A percentile compares a stretch with the other conserved stretches of the same genome.
These are phyloP conservation scores for Macropodus opercularis DNA, from an alignment of 2,797 vertebrate genomes.

Conservation along the genomic window DNA sequence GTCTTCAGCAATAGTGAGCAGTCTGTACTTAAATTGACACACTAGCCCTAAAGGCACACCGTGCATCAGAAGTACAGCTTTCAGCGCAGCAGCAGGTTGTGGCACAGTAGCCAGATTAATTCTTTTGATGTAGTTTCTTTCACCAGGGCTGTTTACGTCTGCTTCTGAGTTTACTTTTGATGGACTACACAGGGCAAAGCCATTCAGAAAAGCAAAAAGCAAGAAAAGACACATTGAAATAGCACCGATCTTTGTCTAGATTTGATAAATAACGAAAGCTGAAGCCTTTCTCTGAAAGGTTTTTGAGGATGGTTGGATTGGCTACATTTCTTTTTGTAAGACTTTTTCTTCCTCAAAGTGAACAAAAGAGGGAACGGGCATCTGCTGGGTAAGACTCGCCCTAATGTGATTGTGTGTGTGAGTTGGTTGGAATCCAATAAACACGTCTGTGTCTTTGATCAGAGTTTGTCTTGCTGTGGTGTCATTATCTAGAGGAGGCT, in stretches of 20 bases:
- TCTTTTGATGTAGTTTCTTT: constrained; percentile 8
- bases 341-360: too few species aligned
- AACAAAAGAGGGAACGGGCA: neutral
- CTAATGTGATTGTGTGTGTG: neutral
- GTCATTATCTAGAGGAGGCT: too few species aligned
- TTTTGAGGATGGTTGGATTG: neutral
- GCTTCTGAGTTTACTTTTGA: constrained; percentile 9
- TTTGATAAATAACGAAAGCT: constrained; percentile 1
- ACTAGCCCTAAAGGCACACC: constrained; percentile 1
- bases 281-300: neutral
- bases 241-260: neutral
- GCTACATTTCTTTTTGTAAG: neutral
- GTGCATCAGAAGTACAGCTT: constrained; percentile 5
- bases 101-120: constrained; percentile 11
- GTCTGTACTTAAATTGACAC: constrained; percentile 11
- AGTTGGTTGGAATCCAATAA: constrained; percentile 2
- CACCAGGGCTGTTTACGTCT: neutral
- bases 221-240: neutral
- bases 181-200: constrained; percentile 1
- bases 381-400: neutral
- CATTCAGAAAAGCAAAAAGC: too few species aligned
- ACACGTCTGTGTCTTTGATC: too few species aligned
- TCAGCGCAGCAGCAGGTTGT: constrained; percentile 12
- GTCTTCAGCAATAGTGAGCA: constrained; percentile 17
- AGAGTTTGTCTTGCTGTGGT: too few species aligned